A percentile compares a stretch with the other conserved stretches of the same genome.
These are phyloP conservation scores for Contarinia nasturtii DNA, from an alignment of 1,140 invertebrate genomes.

Conservation along the genomic window DNA sequence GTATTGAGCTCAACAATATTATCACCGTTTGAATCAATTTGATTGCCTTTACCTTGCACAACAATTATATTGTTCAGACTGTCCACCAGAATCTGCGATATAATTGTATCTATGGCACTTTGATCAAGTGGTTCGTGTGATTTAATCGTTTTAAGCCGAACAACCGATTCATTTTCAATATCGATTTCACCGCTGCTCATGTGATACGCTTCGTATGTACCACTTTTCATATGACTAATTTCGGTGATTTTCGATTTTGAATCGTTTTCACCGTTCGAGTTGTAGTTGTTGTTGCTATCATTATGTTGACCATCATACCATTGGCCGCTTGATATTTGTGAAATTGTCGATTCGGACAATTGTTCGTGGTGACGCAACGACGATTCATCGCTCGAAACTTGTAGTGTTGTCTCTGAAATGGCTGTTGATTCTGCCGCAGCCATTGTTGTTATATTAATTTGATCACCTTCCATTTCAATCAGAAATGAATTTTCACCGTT, in stretches of 20 bases:
- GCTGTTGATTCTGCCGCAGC: too few species aligned
- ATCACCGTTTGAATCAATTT: not conserved
- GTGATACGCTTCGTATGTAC: not conserved
- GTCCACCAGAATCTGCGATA: conserved; percentile 1
- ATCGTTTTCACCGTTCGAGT: not conserved
- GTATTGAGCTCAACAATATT: not conserved
- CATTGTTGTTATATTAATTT: too few species aligned
- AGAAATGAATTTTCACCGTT: too few species aligned
- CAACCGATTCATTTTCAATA: not conserved
- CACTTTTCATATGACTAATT: not conserved
- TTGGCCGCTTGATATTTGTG: too few species aligned
- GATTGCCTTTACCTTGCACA: not conserved
- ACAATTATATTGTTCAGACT: conserved; percentile 1
- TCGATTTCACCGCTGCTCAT: not conserved
- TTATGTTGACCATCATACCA: too few species aligned
- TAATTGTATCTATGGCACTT: not conserved
- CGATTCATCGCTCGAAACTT: too few species aligned
- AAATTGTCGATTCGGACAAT: too few species aligned
- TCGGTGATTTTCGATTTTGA: not conserved
- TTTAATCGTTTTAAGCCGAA: not conserved
- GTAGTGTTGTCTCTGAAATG: too few species aligned
- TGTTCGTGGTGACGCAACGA: too few species aligned
- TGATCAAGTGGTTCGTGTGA: not conserved
- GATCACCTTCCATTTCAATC: too few species aligned
- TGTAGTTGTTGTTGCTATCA: not conserved